These are phyloP conservation scores for Buphagus erythrorhynchus DNA, from an alignment of 2,797 vertebrate species.

Conservation along the genomic window DNA sequence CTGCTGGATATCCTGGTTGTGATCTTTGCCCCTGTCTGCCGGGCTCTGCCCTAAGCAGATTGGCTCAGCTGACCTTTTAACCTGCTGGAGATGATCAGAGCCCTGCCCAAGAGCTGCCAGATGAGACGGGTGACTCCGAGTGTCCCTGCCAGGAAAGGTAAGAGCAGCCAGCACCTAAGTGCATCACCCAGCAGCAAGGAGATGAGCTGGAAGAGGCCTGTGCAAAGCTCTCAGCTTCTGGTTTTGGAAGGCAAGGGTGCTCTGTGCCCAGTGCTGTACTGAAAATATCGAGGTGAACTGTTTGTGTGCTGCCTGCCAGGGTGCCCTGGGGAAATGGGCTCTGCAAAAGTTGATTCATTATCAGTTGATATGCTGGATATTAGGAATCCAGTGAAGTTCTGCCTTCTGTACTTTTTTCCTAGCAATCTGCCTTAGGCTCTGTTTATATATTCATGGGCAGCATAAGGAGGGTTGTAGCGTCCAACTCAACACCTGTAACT, in stretches of 20 bases:
- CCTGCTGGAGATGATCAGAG: neutral
- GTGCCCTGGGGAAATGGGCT: neutral
- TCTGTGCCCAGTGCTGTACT: neutral
- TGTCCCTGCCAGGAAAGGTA: neutral
- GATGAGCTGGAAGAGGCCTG: neutral
- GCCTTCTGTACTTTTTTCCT: neutral
- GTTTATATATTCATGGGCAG: neutral
- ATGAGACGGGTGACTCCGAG: fast-evolving
- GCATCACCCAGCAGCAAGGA: neutral
- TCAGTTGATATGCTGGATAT: neutral
- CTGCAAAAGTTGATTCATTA: neutral
- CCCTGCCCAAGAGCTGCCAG: neutral
- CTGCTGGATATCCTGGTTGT: neutral
- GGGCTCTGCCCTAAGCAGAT: neutral
- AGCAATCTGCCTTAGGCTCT: neutral
- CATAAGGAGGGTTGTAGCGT: neutral
- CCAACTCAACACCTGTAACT: neutral
- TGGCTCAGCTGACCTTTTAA: constrained; percentile 43
- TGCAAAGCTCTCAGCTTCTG: neutral
- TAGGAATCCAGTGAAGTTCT: neutral
- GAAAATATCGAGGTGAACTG: neutral
- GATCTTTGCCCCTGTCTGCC: neutral
- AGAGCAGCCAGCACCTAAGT: neutral
- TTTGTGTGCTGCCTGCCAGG: fast-evolving
- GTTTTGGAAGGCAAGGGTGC: neutral